Base-by-base conservation (phyloP, 2,113 vertebrate species). In the Haliaeetus leucogaster region DNA sequence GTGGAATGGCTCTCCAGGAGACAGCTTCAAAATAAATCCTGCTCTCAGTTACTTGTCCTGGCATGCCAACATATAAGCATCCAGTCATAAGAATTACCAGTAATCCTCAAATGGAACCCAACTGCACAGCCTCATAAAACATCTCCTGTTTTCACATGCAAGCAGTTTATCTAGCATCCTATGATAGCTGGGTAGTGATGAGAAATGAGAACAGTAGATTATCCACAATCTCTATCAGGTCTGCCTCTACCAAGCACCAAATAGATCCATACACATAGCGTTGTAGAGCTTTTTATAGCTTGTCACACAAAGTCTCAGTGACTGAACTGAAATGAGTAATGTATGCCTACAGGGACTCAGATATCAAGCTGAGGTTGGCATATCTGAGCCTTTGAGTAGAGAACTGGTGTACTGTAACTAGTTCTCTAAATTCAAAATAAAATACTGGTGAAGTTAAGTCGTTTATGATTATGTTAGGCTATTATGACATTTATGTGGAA, bases 281-380 rank as follows among this genome's bases (percentile, higher is more conserved):
- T 22, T 47, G 32, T 30, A 92, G 63, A 93, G 68, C 16, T 88
- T 95, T 95, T 71, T 84, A 84, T 76, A 91, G 80, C 86, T 84
- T 94, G 92, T 61, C 85, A 93, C 61, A 89, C 19, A 47, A 78
- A 93, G 27, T 67, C 82, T 76, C 88, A 55, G 67, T 82, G 73
- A 92, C 90, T 89, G 80, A 86, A 61, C 52, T 5, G 4, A 87
- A 91, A 78, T 71, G 78, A 96, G 85, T 93, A 95, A 92, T 87
- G 45, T 19, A 82, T 95, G 82, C 92, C 92, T 65, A 93, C 55
- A 84, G 68, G 72, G 86, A 92, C 95, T 30, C 72, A 93, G 59
- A 66, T 67, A 86, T 50, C 71, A 93, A 84, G 80, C 80, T 90
- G 90, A 90, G 72, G 82, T 5, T 92, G 72, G 68, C 61, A 76